Evolutionary conservation across 23 tunicate genomes (phyloP), one percentile per base, ranked within the genome.

Genomic region (Pegea sp.): DNA sequence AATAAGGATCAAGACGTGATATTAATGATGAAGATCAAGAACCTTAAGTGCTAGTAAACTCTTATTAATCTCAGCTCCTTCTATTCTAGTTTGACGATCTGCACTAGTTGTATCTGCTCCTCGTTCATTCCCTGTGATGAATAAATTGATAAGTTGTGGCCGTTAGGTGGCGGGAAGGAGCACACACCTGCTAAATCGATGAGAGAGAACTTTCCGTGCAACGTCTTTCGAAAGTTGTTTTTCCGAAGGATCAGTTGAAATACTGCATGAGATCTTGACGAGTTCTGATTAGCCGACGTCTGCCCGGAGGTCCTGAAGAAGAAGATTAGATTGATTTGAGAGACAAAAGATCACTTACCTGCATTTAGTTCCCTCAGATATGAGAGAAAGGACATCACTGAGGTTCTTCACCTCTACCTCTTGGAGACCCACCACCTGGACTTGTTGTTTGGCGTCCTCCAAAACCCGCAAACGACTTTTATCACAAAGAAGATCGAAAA

Each of bases 101-200:
- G 98, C 90, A 50, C 81, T 70, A 31, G 84, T 89, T 23, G 98
- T 89, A 54, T 89, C 98, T 13, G 98, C 98, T 20, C 98, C 98
- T 34, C 98, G 29, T 61, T 89, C 98, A 62, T 89, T 89, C 0
- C 93, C 93, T 80, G 48, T 38, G 46, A 11, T 38, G 16, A 8
- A 38, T 8, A 3, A 46, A 46, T 21, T 3, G 22, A 3, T 3
- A 52, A 26, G 56, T 16, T 31, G 26, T 31, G 2, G 5, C 56
- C 54, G 4, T 21, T 5, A 52, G 13, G 46, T 8, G 46, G 11
- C 19, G 22, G 16, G 7, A 50, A 6, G 55, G 7, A 11, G 34
- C 20, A 11, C 44, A 1, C 29, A 77, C 98, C 98, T 13, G 98
- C 98, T 26, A 89, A 58, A 63, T 89, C 98, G 30, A 89, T 89